Evolutionary conservation across 2,797 vertebrate genomes (phyloP).

Genomic region (Margarornis squamiger): DNA sequence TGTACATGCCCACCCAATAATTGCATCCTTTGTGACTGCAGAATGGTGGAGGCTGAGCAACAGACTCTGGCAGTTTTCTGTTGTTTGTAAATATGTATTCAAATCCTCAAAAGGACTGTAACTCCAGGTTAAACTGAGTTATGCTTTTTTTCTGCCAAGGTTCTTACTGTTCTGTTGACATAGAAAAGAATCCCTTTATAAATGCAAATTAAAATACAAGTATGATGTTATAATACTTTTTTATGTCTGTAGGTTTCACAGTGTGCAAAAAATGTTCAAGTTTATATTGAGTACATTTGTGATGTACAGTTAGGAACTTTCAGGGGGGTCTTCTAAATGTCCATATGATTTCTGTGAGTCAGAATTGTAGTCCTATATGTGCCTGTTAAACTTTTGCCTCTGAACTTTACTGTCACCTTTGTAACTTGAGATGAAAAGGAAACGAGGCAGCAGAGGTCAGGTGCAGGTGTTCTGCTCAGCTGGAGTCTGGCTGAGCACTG

Average conservation of each 20-base stretch:
- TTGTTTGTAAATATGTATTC: background rate
- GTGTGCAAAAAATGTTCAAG: background rate
- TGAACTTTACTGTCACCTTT: background rate
- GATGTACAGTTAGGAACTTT: background rate
- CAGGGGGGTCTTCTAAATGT: background rate
- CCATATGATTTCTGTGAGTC: background rate
- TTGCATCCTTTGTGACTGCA: background rate
- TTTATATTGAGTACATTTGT: background rate
- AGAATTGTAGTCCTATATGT: background rate
- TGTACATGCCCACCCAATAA: background rate
- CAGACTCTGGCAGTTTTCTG: background rate
- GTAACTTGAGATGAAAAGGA: background rate
- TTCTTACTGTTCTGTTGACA: background rate
- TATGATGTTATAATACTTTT: background rate
- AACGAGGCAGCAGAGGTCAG: background rate
- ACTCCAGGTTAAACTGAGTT: background rate
- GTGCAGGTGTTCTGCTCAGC: background rate
- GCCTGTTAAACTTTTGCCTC: background rate
- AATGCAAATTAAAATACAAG: background rate
- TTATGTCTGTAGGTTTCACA: background rate
- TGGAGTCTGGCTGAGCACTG: background rate
- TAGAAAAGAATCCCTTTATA: background rate
- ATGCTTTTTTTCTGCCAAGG: background rate
- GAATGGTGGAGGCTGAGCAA: background rate
- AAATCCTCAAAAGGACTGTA: background rate